These are phyloP conservation scores for Thalassarche chlororhynchos DNA, from an alignment of 2,113 vertebrate species.

Conservation along the genomic window DNA sequence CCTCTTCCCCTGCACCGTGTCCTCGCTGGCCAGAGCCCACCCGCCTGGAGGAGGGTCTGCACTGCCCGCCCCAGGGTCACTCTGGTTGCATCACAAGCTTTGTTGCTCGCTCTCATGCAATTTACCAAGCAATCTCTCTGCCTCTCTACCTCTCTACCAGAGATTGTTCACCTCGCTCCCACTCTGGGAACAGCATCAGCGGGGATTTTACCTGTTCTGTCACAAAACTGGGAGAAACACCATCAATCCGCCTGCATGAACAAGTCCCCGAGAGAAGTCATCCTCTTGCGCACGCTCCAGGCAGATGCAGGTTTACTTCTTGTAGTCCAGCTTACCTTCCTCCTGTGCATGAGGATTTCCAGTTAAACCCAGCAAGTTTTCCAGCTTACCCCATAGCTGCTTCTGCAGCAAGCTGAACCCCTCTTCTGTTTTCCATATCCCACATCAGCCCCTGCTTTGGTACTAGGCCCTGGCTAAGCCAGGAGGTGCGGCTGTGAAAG, in stretches of 20 bases:
- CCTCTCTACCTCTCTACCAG: background rate
- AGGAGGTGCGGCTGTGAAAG: background rate
- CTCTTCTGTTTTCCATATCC: fast-evolving
- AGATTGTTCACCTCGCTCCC: fast-evolving
- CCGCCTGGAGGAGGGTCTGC: fast-evolving
- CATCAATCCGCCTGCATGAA: no score
- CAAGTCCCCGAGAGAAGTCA: fast-evolving
- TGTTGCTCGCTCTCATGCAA: background rate
- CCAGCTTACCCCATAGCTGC: no score
- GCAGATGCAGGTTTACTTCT: background rate
- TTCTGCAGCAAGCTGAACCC: background rate
- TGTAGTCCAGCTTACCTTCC: background rate
- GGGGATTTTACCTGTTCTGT: background rate
- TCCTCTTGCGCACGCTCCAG: fast-evolving
- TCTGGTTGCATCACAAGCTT: background rate
- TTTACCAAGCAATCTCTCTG: background rate
- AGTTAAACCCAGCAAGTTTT: background rate
- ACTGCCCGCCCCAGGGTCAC: background rate
- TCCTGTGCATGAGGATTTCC: background rate
- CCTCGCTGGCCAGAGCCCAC: background rate
- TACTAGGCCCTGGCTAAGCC: background rate
- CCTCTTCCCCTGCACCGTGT: background rate
- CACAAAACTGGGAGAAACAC: background rate
- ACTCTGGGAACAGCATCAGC: background rate
- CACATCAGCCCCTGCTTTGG: fast-evolving